A percentile compares a stretch with the other conserved stretches of the same genome.
phyloP scores from a whole-genome alignment of 1,140 invertebrate species.

The Holotrichia oblita region DNA sequence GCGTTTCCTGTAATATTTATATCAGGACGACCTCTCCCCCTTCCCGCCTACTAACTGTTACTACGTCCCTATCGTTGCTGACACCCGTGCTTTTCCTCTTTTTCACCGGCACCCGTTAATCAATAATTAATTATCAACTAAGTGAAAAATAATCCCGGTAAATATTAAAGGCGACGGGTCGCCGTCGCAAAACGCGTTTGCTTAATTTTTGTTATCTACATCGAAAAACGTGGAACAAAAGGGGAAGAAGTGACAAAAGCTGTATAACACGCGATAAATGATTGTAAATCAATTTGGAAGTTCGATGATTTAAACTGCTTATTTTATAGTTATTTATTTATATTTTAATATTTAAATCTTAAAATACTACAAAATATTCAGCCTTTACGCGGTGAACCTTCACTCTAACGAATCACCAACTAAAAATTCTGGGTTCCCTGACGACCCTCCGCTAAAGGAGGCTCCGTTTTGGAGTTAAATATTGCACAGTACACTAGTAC shows the following conservation, averaged over 20 bases:
- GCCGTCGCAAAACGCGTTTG: constrained; percentile 44
- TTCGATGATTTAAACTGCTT: no score
- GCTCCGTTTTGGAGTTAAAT: no score
- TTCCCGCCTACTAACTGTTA: not conserved
- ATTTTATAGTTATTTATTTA: no score
- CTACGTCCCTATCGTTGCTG: constrained; percentile 16
- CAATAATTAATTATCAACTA: constrained; percentile 44
- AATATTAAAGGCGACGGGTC: constrained; percentile 43
- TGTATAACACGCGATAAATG: not conserved
- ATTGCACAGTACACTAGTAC: no score
- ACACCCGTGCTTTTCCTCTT: constrained; percentile 41
- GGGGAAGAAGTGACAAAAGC: not conserved
- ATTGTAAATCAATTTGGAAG: not conserved
- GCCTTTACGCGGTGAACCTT: no score
- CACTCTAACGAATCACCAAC: no score
- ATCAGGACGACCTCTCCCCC: no score
- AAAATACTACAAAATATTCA: no score
- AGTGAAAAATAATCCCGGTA: constrained; percentile 32
- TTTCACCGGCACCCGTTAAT: constrained; percentile 47
- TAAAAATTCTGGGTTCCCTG: no score
- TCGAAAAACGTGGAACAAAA: constrained; percentile 1
- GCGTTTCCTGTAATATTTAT: constrained; percentile 34
- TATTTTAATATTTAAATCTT: no score
- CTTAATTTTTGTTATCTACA: constrained; percentile 54
- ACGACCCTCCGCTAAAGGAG: no score